Percentiles rank a stretch among this genome's conserved stretches.
Evolutionary conservation across 2,888 invertebrate genomes (phyloP).

Genomic region (Acrobeloides nanus): DNA sequence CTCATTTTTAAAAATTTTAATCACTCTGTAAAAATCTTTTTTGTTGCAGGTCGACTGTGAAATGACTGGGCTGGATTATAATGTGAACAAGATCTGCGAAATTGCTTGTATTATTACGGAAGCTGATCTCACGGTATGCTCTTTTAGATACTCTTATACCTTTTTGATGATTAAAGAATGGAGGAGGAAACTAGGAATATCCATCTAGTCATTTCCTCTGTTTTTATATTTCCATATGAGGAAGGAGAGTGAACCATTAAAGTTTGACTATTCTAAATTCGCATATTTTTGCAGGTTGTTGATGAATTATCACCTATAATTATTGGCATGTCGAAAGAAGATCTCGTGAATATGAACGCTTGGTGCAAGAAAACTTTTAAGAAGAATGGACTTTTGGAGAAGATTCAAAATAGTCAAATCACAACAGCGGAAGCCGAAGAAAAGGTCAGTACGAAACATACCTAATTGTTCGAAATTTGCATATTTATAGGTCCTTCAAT

Average conservation of each 20-base stretch:
- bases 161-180: no score
- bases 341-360: conserved; percentile 69
- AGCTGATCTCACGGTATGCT: conserved; percentile 36
- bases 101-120: conserved; percentile 83
- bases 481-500: conserved; percentile 62
- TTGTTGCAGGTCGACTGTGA: conserved; percentile 49
- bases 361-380: conserved; percentile 78
- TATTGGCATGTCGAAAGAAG: conserved; percentile 69
- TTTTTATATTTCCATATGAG: not conserved
- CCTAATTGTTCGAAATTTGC: conserved; percentile 65
- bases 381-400: conserved; percentile 74
- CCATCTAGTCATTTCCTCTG: no score
- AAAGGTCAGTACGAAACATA: conserved; percentile 58
- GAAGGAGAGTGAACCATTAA: not conserved
- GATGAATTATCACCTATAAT: conserved; percentile 58
- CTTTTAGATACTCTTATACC: no score
- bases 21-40: no score
- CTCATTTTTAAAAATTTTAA: no score
- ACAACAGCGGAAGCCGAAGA: conserved; percentile 66
- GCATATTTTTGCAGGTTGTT: conserved; percentile 16
- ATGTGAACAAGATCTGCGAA: conserved; percentile 59
- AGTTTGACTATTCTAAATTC: not conserved
- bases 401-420: conserved; percentile 66
- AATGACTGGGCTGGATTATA: conserved; percentile 78
- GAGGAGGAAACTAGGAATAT: no score